Evolutionary conservation across 1,140 invertebrate species (phyloP).

Genomic region (Drosophila ogumai): DNA sequence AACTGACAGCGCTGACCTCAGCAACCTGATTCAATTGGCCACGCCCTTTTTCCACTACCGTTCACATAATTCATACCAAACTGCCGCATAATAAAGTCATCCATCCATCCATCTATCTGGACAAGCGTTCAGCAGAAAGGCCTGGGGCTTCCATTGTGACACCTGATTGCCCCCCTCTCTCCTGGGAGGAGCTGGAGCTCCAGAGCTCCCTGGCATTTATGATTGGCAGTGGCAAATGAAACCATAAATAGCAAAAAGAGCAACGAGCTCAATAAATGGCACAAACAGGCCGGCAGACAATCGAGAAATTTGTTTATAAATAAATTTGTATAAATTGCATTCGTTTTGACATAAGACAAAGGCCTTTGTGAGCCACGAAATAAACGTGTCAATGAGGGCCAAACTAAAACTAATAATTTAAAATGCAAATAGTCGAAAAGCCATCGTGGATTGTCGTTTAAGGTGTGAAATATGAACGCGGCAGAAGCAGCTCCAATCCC

Average conservation of each 20-base stretch:
- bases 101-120: slow-evolving; percentile 60
- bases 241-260: slow-evolving; percentile 64
- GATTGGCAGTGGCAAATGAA: slow-evolving; percentile 67
- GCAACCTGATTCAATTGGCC: slow-evolving; percentile 28
- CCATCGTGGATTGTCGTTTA: slow-evolving; percentile 66
- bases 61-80: slow-evolving; percentile 23
- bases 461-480: slow-evolving; percentile 78
- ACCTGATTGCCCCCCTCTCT: slow-evolving; percentile 41
- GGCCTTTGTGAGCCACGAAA: slow-evolving; percentile 65
- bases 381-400: slow-evolving; percentile 77
- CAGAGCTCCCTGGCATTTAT: slow-evolving; percentile 53
- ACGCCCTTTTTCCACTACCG: slow-evolving; percentile 39
- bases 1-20: slow-evolving; percentile 35
- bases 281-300: slow-evolving; percentile 49
- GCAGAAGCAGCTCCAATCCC: slow-evolving; percentile 31
- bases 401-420: slow-evolving; percentile 64
- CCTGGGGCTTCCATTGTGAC: slow-evolving; percentile 51
- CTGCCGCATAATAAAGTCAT: slow-evolving; percentile 60
- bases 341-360: slow-evolving; percentile 65
- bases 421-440: slow-evolving; percentile 76
- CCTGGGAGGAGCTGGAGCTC: slow-evolving; percentile 10
- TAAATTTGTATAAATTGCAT: slow-evolving; percentile 61
- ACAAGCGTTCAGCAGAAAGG: slow-evolving; percentile 27
- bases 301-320: slow-evolving; percentile 71
- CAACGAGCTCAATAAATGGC: slow-evolving; percentile 50